A percentile compares a stretch with the other conserved stretches of the same genome.
Evolutionary conservation across 2,113 vertebrate species (phyloP).

Genomic region (Ochotona curzoniae): DNA sequence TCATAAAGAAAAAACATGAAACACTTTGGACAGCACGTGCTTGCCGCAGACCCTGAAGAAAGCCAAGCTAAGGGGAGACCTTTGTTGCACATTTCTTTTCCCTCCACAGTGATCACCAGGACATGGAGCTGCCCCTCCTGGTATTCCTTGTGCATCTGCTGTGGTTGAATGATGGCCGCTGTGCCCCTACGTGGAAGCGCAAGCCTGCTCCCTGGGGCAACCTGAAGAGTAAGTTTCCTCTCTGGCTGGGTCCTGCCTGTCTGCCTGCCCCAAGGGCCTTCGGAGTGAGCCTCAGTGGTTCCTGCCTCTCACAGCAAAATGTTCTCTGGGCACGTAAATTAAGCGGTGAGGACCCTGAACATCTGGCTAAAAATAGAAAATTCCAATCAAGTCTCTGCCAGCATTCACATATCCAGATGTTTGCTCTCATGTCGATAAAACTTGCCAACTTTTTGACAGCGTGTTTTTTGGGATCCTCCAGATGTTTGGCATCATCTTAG

Average conservation of each 20-base stretch:
- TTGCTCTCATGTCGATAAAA: constrained; percentile 64
- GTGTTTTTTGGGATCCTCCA: constrained; percentile 62
- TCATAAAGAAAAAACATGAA: constrained; percentile 55
- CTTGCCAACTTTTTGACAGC: constrained; percentile 55
- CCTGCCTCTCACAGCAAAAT: neutral
- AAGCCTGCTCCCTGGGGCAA: constrained; percentile 79
- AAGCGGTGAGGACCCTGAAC: constrained; percentile 58
- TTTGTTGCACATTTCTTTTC: constrained; percentile 4
- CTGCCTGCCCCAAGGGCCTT: neutral
- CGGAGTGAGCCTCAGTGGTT: neutral
- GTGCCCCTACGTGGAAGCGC: constrained; percentile 81
- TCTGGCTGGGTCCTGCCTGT: neutral
- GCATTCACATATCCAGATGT: constrained; percentile 58
- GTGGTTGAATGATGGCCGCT: constrained; percentile 81
- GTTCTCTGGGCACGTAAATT: constrained; percentile 25
- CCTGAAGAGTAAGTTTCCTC: constrained; percentile 85
- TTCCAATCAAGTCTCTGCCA: constrained; percentile 38
- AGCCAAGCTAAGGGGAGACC: neutral
- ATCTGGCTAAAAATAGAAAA: constrained; percentile 78
- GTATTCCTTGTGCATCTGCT: constrained; percentile 81
- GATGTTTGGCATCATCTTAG: constrained; percentile 71
- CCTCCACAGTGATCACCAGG: constrained; percentile 75
- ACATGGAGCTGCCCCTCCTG: constrained; percentile 87
- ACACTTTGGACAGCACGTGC: constrained; percentile 29
- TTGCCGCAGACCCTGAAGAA: constrained; percentile 9